Base-by-base conservation (phyloP, 1,140 invertebrate genomes). In the Plectrocnemia conspersa region DNA sequence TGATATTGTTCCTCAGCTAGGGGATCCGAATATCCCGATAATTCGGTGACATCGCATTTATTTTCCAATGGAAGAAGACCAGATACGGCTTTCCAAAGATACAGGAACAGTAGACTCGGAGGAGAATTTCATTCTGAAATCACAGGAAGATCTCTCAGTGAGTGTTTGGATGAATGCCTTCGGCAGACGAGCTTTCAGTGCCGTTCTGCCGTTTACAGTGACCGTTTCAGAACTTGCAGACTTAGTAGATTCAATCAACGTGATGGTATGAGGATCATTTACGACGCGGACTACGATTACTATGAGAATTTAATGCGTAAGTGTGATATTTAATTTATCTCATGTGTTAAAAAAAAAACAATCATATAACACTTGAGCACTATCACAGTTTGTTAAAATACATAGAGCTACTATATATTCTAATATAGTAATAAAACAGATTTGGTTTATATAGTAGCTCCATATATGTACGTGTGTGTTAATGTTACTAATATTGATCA, bases 301-400 rank as follows among this genome's bases (percentile, higher is more conserved):
- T 94, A 92, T 65, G 90, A 93, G 70, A 91, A 90, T 75, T 76
- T 91, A 18, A 89, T 89, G 86, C 85, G 89, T 92, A 78, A 83
- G 87, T 86, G 64, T 63, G 24, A 38, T 41, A 48, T 18, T 2
- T 41, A 32, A 22, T 18, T 32, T 36, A 45, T 29, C 7, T 22
- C 10, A 38, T 18, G 36, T 50, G 22, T 15, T 4, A 3, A 38
- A 9, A 21, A 18, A 24, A 52, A 42, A 40, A 24, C 40, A 38
- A 32, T 24, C n/a, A 11, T 15, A 27, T 4, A 45, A n/a, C 29
- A n/a, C 18, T 25, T 50, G 23, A 7, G 15, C 41, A 27, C 21
- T 19, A 38, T 52, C 25, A 33, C 25, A 15, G 33, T 45, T 33
- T 1, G 7, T 49, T 42, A 15, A n/a, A 10, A 11, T 9, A 35